Evolutionary conservation across 1,140 invertebrate species (phyloP), one percentile per base, ranked within the genome.

Genomic region (Maconellicoccus hirsutus): DNA sequence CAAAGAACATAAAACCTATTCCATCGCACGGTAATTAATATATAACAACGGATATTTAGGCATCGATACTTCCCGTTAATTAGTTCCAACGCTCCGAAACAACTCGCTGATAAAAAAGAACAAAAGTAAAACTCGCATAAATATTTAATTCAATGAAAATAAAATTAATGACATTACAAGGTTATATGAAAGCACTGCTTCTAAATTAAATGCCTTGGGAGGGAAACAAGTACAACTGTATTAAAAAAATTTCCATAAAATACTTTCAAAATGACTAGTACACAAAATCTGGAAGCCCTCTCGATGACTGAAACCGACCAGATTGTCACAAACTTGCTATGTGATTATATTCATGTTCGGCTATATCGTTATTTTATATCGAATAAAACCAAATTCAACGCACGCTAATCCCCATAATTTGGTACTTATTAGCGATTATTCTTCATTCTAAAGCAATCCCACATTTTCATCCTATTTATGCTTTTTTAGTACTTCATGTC

Each of bases 261-360:
- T 52, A 52, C 42, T 26, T 66, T 66, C 19, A 66, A 59, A 66
- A 66, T 66, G 61, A 66, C 61, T 66, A 66, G 61, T 66, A 66
- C 16, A 66, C n/a, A 16, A 66, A 66, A 66, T 66, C 61, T 66
- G 61, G 61, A 66, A 66, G 61, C 61, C 61, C 61, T 66, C 19
- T 66, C 19, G 4, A 6, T 23, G 6, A 26, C 14, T 2, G 25
- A 66, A 66, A 66, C 8, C 22, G 25, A 22, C 1, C 21, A n/a
- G n/a, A 26, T 33, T 33, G 12, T 6, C 3, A 3, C 29, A 33
- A 12, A 33, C 12, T 33, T 33, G 12, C 29, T n/a, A n/a, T n/a
- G n/a, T n/a, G n/a, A n/a, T n/a, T n/a, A n/a, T n/a, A n/a, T n/a
- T n/a, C n/a, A n/a, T n/a, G n/a, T n/a, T n/a, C n/a, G n/a, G n/a